Base-by-base conservation (phyloP, 1,140 invertebrate species). In the Heliconius melpomene region DNA sequence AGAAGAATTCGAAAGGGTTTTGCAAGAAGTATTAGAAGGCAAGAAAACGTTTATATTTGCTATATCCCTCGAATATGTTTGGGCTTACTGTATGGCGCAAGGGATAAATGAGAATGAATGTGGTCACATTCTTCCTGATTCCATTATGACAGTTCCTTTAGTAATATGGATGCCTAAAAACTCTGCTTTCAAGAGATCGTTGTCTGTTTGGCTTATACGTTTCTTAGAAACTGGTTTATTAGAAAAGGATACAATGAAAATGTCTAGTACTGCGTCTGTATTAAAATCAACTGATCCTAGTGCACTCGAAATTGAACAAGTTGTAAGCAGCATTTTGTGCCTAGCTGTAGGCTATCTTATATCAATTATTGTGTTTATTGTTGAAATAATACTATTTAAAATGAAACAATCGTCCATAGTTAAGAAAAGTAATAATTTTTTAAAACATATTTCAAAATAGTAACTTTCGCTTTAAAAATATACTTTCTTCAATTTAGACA, bases 161-260 rank as follows among this genome's bases (percentile, higher is more conserved):
- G 89, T 93, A 13, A 80, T 91, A 57, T 93, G 90, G 90, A 91
- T 88, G 87, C 87, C 78, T 40, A 89, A 85, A 75, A 83, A 88
- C 71, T 91, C 91, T 6, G 82, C 90, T 2, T 91, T 91, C 40
- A 82, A 82, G 23, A 80, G 80, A 29, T 80, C 86, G 0, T 73
- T 90, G 20, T 82, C 83, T 3, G 54, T 86, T 18, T 89, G 88
- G 90, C 74, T 91, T 32, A 85, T 87, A 54, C 85, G 91, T 26
- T 82, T 91, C 23, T 78, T 90, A 18, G 90, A 92, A 81, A 87
- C 83, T 38, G 89, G 91, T 1, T 77, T 92, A 23, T 81, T 92
- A 26, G 88, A 88, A 16, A 85, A 84, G 38, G 83, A 88, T 75
- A 74, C 82, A 20, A 79, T 82, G 57, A 85, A 85, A 75, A 82